Conservation (phyloP, 2,797 vertebrate species). For the Neostethus bicornis region DNA sequence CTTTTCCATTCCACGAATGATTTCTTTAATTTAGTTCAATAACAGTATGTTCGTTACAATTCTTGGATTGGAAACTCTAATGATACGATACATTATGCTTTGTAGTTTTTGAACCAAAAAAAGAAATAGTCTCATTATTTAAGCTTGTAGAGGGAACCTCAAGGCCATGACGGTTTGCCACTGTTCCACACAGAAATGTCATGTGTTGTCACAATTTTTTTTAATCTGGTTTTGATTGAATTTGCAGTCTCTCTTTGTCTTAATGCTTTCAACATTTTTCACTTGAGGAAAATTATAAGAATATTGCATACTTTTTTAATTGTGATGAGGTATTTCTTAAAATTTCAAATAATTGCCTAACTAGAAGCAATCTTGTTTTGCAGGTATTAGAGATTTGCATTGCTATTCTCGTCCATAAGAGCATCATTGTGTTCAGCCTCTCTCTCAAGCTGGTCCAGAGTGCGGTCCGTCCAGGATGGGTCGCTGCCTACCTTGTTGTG, state of each 20-base stretch:
- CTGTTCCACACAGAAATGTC: background rate
- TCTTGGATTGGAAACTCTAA: too few relatives aligned
- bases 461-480: slow-evolving; percentile 72
- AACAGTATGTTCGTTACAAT: too few relatives aligned
- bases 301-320: background rate
- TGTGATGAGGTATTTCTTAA: background rate
- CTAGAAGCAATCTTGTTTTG: background rate
- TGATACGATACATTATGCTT: too few relatives aligned
- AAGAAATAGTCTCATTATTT: too few relatives aligned
- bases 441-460: slow-evolving; percentile 86
- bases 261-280: too few relatives aligned
- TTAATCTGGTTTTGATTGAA: background rate
- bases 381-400: slow-evolving; percentile 88
- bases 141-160: too few relatives aligned
- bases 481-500: slow-evolving; percentile 77
- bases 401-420: slow-evolving; percentile 90
- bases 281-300: background rate
- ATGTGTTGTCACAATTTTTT: background rate
- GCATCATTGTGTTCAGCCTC: slow-evolving; percentile 89
- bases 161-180: too few relatives aligned
- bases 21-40: too few relatives aligned
- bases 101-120: too few relatives aligned
- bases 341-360: background rate
- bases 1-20: too few relatives aligned
- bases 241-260: too few relatives aligned